Evolutionary conservation across 1,140 invertebrate species (phyloP), one percentile per base, ranked within the genome.

Genomic region (Nephila pilipes): DNA sequence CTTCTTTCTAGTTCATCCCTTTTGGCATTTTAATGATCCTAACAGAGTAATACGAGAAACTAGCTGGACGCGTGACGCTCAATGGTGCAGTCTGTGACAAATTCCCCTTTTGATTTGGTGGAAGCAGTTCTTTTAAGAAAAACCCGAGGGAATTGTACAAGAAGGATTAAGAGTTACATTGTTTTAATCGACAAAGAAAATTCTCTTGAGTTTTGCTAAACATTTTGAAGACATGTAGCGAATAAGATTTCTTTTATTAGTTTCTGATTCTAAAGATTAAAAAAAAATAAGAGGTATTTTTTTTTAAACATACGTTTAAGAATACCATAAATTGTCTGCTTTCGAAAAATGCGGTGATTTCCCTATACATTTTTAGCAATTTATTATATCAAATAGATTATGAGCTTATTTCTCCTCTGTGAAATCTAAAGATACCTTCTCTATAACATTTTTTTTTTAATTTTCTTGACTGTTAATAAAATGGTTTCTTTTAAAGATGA

Each of bases 1-100:
- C 18, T 25, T 63, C 18, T 36, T 16, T 60, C 22, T 60, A 22
- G 58, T 60, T 60, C 85, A 87, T 60, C 20, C 85, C 85, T 87
- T 87, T 87, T 57, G 85, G 85, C 85, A 87, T 87, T 87, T 87
- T 87, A 87, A 87, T 87, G 85, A 87, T 87, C 57, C 85, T 87
- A 87, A 87, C 85, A 87, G 55, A 36, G 85, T 54, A 87, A 87
- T 60, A 87, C 57, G 32, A 38, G 80, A 55, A 65, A 65, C 63
- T n/a, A 65, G 75, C 18, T 10, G 29, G 83, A 36, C 85, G 36
- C 57, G 29, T 87, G 85, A 87, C 85, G 18, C 63, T 60, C 60
- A 29, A 14, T 60, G 85, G 58, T 36, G 57, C 8, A 87, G 85
- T 29, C 46, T 63, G 58, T 83, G 81, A 83, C 46, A 57, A 57